These are phyloP conservation scores for Bathybates hornii DNA, from an alignment of 2,113 vertebrate genomes.

Conservation along the genomic window DNA sequence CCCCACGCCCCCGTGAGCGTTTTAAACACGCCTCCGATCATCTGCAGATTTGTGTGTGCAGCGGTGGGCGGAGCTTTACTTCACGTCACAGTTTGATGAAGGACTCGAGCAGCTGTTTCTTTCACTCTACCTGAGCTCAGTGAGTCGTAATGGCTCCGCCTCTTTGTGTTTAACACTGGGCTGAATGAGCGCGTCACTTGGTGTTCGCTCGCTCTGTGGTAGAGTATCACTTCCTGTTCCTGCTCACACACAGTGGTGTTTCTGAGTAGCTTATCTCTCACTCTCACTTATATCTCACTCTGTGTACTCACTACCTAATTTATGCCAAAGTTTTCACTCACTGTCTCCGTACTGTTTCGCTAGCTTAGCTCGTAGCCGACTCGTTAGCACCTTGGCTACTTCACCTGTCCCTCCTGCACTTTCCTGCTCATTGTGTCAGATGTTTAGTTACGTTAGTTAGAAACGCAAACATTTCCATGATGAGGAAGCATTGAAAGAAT, in stretches of 20 bases:
- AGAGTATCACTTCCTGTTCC: not conserved
- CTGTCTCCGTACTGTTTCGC: no score
- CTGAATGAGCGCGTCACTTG: not conserved
- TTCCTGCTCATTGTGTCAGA: no score
- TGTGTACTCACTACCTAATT: no score
- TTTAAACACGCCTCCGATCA: not conserved
- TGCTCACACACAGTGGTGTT: not conserved
- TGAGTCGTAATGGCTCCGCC: not conserved
- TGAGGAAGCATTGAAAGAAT: not conserved
- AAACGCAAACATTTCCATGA: not conserved
- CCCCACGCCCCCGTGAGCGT: not conserved
- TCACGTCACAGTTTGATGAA: not conserved
- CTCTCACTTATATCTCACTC: no score
- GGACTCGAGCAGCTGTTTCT: not conserved
- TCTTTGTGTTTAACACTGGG: not conserved
- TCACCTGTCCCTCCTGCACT: no score
- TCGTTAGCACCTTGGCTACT: no score
- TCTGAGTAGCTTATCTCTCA: fast-evolving
- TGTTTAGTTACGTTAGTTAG: no score
- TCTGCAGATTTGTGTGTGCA: not conserved
- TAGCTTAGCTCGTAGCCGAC: no score
- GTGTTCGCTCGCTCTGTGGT: not conserved
- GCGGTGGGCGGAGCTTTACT: not conserved
- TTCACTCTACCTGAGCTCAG: not conserved
- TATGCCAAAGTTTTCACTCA: no score